Percentiles rank a stretch among this genome's conserved stretches.
Conservation (phyloP, 2,797 vertebrate genomes). For the Eidolon dupreanum region DNA sequence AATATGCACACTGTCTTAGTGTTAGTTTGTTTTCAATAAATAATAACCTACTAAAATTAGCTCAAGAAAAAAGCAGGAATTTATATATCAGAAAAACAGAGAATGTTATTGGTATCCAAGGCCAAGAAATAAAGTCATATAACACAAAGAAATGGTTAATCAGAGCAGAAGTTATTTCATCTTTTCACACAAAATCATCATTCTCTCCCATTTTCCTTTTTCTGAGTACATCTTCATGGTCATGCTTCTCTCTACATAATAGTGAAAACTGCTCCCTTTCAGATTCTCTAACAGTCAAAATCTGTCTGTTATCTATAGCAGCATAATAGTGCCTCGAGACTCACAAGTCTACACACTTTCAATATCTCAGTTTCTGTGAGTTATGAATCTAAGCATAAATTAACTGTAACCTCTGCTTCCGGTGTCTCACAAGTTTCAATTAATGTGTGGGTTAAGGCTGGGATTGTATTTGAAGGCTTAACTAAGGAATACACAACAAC, state of each 20-base stretch:
- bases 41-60: neutral
- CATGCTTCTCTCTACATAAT: neutral
- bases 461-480: neutral
- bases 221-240: neutral
- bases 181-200: neutral
- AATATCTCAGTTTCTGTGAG: neutral
- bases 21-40: neutral
- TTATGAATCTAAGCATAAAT: neutral
- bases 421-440: neutral
- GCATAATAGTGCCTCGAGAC: neutral
- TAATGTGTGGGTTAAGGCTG: accelerated
- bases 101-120: neutral
- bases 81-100: neutral
- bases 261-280: neutral
- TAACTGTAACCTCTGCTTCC: neutral
- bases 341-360: accelerated
- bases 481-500: accelerated
- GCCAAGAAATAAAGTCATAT: neutral
- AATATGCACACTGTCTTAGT: neutral
- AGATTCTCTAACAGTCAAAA: neutral
- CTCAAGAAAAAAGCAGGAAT: neutral
- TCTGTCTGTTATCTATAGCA: neutral
- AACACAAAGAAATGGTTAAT: neutral
- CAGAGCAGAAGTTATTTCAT: neutral
- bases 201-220: neutral